phyloP scores from a whole-genome alignment of 37 sponge, comb jelly and placozoan species.

The Tethya wilhelma region DNA sequence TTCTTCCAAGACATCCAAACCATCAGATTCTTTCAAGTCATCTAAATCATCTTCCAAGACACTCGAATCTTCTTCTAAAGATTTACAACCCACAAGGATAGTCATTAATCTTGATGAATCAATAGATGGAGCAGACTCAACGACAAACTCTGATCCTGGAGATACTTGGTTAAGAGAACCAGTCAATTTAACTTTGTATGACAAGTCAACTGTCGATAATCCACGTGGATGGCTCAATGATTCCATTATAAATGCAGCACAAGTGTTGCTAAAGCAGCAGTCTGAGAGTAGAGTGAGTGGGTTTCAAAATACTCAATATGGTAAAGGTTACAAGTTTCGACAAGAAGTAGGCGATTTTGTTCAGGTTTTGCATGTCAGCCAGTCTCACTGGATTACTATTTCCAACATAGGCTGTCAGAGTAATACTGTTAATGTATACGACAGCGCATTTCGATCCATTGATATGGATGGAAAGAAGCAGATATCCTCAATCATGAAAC shows the following conservation, averaged over 20 bases:
- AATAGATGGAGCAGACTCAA: background rate
- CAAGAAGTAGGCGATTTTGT: background rate
- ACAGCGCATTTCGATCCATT: background rate
- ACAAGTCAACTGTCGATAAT: background rate
- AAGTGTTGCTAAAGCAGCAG: background rate
- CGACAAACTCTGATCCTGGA: background rate
- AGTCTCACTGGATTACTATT: background rate
- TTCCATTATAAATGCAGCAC: background rate
- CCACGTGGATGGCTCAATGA: conserved; percentile 1
- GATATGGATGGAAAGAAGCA: background rate
- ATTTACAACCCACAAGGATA: no score
- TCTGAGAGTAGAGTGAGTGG: background rate
- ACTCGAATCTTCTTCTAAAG: no score
- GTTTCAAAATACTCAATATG: background rate
- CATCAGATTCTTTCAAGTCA: no score
- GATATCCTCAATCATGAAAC: background rate
- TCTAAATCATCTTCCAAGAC: no score
- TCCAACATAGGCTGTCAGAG: background rate
- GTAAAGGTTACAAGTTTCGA: background rate
- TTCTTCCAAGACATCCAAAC: no score
- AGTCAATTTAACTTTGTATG: background rate
- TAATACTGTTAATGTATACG: background rate
- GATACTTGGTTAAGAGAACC: background rate
- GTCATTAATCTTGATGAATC: no score
- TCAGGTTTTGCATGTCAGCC: background rate